Evolutionary conservation across 2,888 invertebrate genomes (phyloP), one percentile per base, ranked within the genome.

Genomic region (Bimastos eiseni): DNA sequence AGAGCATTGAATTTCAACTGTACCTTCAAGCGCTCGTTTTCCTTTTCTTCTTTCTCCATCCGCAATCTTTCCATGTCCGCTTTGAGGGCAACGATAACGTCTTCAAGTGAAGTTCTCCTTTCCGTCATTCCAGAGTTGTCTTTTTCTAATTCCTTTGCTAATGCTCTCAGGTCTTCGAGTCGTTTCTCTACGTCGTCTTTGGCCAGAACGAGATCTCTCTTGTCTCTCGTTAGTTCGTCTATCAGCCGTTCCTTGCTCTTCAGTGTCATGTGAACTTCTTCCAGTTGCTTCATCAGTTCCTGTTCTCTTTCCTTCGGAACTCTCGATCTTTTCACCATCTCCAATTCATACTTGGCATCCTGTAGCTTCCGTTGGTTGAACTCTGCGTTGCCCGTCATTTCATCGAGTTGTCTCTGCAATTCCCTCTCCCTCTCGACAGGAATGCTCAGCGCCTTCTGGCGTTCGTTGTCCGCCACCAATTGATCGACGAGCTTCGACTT

Each of bases 401-500:
- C 86, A 11, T 86, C 86, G 86, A 86, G 86, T 15, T 86, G 86
- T 86, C 86, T 86, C 36, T 86, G 86, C 86, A 86, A 36, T 19
- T 86, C 86, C n/a, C 86, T 86, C 24, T 86, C 86, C 86, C 86
- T 34, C 37, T 86, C 86, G 36, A 86, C 36, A 3, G 86, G 86
- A 86, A 86, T 36, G 37, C 36, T 86, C 37, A 36, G 86, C 36
- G 86, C 37, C 17, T 86, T 86, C 36, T 86, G 86, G 37, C 86
- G 86, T 24, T 86, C 86, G 86, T 86, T 86, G 34, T 86, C 86
- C 37, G 36, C 33, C 86, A 86, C n/a, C 86, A 86, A 33, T 36
- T 86, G 86, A 86, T 86, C 86, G 86, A 86, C 86, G 17, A 86
- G 86, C 37, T 86, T 86, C 37, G 86, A 86, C 8, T 86, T 86